Conservation (phyloP, 2,888 invertebrate genomes). For the Lasioglossum morio region DNA sequence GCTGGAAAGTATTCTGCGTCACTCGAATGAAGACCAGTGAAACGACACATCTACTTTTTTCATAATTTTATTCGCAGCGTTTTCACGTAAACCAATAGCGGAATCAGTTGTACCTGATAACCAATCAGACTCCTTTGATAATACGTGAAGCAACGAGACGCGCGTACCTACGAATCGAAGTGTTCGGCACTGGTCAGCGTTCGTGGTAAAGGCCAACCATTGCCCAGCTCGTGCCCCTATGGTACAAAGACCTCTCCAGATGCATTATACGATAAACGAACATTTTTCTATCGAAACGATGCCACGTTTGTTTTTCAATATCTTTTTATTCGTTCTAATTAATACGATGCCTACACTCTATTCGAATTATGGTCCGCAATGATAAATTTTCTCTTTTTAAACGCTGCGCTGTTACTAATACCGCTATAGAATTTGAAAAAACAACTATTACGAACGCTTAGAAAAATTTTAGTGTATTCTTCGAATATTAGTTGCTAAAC, state of each 20-base stretch:
- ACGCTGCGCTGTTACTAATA: not conserved
- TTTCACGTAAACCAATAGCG: not conserved
- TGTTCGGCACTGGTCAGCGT: not conserved
- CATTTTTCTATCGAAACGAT: not conserved
- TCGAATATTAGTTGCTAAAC: no score
- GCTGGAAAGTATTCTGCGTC: not conserved
- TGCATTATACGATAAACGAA: not conserved
- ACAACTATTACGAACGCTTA: not conserved
- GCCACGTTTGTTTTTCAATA: not conserved
- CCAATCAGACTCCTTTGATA: not conserved
- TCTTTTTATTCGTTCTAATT: not conserved
- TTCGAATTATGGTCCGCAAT: not conserved
- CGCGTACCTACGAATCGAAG: not conserved
- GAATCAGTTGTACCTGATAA: not conserved
- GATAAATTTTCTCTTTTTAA: not conserved
- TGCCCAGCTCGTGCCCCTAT: not conserved
- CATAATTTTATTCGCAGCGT: not conserved
- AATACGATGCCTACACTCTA: not conserved
- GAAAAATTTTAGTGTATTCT: not conserved
- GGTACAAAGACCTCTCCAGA: not conserved
- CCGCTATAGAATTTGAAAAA: no score
- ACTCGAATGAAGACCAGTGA: not conserved
- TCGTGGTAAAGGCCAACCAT: not conserved
- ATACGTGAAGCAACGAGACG: not conserved
- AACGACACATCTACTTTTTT: not conserved